Base-by-base conservation (phyloP, 2,797 vertebrate genomes). In the Micrastur ruficollis region DNA sequence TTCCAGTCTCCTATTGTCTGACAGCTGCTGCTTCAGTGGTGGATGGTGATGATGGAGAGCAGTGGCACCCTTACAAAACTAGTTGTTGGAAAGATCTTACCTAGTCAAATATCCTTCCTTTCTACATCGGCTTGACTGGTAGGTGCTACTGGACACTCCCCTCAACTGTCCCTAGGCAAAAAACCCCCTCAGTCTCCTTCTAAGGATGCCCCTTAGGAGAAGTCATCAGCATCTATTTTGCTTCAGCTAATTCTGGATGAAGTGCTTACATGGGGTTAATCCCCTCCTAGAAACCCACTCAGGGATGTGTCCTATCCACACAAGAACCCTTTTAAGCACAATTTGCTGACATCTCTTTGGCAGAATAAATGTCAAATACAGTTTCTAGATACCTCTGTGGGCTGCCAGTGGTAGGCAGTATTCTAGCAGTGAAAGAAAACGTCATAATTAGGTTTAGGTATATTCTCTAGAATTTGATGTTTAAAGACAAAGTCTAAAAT, bases 141-240 rank as follows among this genome's bases (percentile, higher is more conserved):
- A 56, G 53, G 13, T 59, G 56, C 70, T 67, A 4, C 31, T 76
- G 59, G 15, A 66, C 72, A 8, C n/a, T 65, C 29, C 16, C 23
- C 22, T 53, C 38, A 22, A 34, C 16, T 63, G 8, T 89, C 8
- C 11, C 7, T 31, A 26, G 67, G 23, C 32, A 74, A 27, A 81
- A 65, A 40, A 29, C 0, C 0, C 29, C 4, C 23, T 19, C 21
- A 1, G 0, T 46, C 11, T 84, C n/a, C 40, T 25, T 38, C 10
- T 61, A 44, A 83, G 38, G 61, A 17, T 91, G 59, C 22, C 67
- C 84, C 46, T 84, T 10, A 11, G 32, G n/a, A 17, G 36, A 86
- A 38, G 36, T 74, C 15, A 14, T 79, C n/a, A 38, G 44, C 66
- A 36, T 79, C 44, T 67, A 4, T 52, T 19, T 25, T 55, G 21